Conservation (phyloP, 92 coral and sea anemone genomes). For the Epizoanthus stellaris region DNA sequence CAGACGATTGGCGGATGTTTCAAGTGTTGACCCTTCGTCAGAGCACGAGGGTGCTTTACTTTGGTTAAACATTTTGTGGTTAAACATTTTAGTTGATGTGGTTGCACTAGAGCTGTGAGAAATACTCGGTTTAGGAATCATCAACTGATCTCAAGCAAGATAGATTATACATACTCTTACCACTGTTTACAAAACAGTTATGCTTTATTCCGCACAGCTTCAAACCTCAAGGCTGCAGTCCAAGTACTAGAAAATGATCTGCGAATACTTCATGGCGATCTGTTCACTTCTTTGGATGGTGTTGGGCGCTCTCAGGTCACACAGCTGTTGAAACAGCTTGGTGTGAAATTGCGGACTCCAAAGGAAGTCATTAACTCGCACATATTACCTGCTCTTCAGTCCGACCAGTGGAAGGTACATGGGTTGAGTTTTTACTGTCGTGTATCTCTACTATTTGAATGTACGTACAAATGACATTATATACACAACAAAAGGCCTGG, state of each 20-base stretch:
- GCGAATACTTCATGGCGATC: conserved; percentile 69
- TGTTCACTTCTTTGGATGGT: conserved; percentile 73
- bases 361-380: conserved; percentile 83
- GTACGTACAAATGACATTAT: no score
- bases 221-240: conserved; percentile 46
- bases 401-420: conserved; percentile 77
- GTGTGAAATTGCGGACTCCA: conserved; percentile 84
- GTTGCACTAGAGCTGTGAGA: no score
- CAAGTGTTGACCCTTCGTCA: no score
- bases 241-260: conserved; percentile 73
- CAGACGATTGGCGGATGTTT: no score
- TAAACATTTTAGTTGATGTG: no score
- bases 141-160: no score
- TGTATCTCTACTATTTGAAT: no score
- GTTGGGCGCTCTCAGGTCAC: conserved; percentile 85
- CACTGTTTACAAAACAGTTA: no score
- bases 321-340: conserved; percentile 73
- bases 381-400: conserved; percentile 76
- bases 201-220: conserved; percentile 4
- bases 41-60: no score
- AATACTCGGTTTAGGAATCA: no score
- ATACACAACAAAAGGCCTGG: no score
- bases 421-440: not conserved
- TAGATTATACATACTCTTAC: not conserved
- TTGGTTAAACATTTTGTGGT: no score